These are phyloP conservation scores for Girardinus metallicus DNA, from an alignment of 2,797 vertebrate species.

Conservation along the genomic window DNA sequence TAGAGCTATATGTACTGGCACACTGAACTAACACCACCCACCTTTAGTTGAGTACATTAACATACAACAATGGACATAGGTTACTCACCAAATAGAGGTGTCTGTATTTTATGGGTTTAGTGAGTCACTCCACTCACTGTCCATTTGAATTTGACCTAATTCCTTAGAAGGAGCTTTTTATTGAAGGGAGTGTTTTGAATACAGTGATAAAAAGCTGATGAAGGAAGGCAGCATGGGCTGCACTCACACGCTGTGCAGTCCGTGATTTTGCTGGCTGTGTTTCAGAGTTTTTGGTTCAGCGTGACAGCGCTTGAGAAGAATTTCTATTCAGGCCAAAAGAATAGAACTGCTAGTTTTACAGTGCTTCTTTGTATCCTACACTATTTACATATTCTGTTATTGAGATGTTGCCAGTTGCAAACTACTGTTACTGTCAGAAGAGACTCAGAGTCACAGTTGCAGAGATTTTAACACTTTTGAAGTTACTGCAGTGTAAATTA, in stretches of 20 bases:
- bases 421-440: conserved; percentile 17
- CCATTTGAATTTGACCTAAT: conserved; percentile 51
- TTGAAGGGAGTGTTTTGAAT: conserved; percentile 23
- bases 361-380: conserved; percentile 31
- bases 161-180: conserved; percentile 41
- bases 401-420: conserved; percentile 16
- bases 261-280: conserved; percentile 49
- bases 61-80: background rate
- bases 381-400: conserved; percentile 42
- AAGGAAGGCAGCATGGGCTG: conserved; percentile 16
- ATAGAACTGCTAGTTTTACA: conserved; percentile 38
- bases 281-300: conserved; percentile 53
- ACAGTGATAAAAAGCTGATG: conserved; percentile 18
- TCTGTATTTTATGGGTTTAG: conserved; percentile 12
- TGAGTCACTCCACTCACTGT: conserved; percentile 25
- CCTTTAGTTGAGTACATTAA: background rate
- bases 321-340: conserved; percentile 42
- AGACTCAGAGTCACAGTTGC: conserved; percentile 6
- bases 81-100: conserved; percentile 1
- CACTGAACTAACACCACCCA: background rate
- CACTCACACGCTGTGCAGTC: too few relatives aligned
- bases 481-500: background rate
- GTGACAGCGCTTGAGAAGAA: conserved; percentile 51
- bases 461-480: conserved; percentile 17
- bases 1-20: background rate